Evolutionary conservation across 53 echinoderm and acorn worm species (phyloP), one percentile per base, ranked within the genome.

Genomic region (Apostichopus leukothele): DNA sequence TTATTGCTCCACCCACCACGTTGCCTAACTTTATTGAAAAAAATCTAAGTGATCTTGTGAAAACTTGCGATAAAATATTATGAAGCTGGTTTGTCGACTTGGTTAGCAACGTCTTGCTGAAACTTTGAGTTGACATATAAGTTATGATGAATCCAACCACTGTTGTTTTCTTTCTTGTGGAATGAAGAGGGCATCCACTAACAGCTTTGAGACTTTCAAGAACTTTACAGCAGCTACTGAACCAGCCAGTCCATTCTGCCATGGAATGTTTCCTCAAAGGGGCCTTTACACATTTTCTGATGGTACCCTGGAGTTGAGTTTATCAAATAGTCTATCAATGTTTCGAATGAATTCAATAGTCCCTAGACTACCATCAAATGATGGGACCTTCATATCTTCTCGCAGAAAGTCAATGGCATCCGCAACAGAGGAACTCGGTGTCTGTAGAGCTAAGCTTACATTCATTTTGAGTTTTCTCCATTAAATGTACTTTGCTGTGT

Each of bases 391-490:
- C 3, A 90, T 18, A 39, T 88, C 93, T 4, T 90, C 90, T 83
- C 90, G 71, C 52, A 90, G 53, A 51, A 92, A 92, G 54, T 92
- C 93, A 14, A 90, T 88, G 1, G 90, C 90, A 61, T 92, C 88
- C 6, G 90, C 88, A 19, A 92, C 90, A 75, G 93, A 92, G 6
- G 76, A 90, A 39, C 88, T 88, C 3, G 22, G 50, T 16, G 84
- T 84, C 27, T 63, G 27, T 60, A 61, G 63, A 53, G 84, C 84
- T 0, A 73, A 8, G 50, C 81, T 91, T 13, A 91, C 91, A 87
- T 91, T 87, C 60, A 79, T 88, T 73, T 91, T 91, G 60, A 87
- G 91, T 16, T 73, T 71, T 39, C 81, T 61, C 92, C 89, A 50
- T 27, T 75, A 27, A 27, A 92, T 67, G 84, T 92, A 92, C 20